These are phyloP conservation scores for Sinohyriopsis cumingii DNA, from an alignment of 2,888 invertebrate species.

Conservation along the genomic window DNA sequence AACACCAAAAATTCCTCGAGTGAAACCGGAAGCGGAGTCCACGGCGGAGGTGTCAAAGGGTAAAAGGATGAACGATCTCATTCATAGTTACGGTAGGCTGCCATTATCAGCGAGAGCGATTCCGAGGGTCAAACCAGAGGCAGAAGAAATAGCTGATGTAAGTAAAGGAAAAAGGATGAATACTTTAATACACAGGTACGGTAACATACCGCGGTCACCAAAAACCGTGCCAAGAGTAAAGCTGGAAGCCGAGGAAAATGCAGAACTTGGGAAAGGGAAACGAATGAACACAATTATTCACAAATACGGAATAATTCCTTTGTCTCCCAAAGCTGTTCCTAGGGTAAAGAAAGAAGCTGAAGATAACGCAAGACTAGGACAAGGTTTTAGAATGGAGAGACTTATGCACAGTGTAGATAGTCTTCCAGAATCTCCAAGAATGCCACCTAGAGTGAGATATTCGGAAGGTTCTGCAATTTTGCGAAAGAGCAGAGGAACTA, in stretches of 20 bases:
- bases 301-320: constrained; percentile 37
- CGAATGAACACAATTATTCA: constrained; percentile 49
- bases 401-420: constrained; percentile 44
- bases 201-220: constrained; percentile 35
- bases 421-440: constrained; percentile 33
- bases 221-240: constrained; percentile 54
- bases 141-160: constrained; percentile 39
- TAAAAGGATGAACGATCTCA: constrained; percentile 42
- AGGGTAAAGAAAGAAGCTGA: constrained; percentile 50
- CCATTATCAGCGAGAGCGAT: constrained; percentile 43
- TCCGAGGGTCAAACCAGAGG: constrained; percentile 47
- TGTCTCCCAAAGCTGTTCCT: constrained; percentile 39
- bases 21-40: constrained; percentile 57
- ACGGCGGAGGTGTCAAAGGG: constrained; percentile 54
- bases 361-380: constrained; percentile 44
- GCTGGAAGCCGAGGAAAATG: constrained; percentile 48
- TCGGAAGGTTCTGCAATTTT: constrained; percentile 43
- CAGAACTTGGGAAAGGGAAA: constrained; percentile 49
- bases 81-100: constrained; percentile 41
- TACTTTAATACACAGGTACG: constrained; percentile 47
- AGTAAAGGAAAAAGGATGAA: constrained; percentile 55
- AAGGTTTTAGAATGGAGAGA: constrained; percentile 49
- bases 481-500: constrained; percentile 42
- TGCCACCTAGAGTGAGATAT: constrained; percentile 48
- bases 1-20: constrained; percentile 44